Conservation (phyloP, 2,888 invertebrate species). For the Pammene aurita region DNA sequence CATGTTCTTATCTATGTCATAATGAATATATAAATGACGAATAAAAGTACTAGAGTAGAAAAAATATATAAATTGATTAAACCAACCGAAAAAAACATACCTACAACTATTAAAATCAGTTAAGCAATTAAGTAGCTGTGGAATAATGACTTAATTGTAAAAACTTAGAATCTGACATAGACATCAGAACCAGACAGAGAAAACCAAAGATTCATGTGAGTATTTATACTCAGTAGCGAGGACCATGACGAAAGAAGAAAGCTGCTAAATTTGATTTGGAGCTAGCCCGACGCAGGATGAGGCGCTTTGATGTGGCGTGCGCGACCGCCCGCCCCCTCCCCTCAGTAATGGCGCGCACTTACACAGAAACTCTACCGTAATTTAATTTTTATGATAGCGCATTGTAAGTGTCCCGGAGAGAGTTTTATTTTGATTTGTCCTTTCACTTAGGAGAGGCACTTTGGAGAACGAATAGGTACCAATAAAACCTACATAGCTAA, state of each 20-base stretch:
- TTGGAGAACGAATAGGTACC: conserved; percentile 42
- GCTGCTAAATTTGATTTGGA: conserved; percentile 79
- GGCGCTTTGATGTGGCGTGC: conserved; percentile 77
- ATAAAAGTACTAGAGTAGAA: too few species aligned
- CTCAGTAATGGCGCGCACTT: conserved; percentile 78
- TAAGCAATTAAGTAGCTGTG: too few species aligned
- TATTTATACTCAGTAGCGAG: conserved; percentile 52
- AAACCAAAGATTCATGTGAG: too few species aligned
- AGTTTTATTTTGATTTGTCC: conserved; percentile 69
- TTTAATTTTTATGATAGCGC: conserved; percentile 82
- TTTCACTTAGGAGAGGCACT: conserved; percentile 55
- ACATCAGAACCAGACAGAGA: too few species aligned
- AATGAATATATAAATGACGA: too few species aligned
- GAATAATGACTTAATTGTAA: too few species aligned
- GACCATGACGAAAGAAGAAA: conserved; percentile 73
- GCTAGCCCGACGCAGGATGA: conserved; percentile 66
- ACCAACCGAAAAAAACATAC: too few species aligned
- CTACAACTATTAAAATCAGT: too few species aligned
- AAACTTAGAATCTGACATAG: too few species aligned
- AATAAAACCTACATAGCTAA: conserved; percentile 24
- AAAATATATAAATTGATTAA: too few species aligned
- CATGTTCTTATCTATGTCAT: too few species aligned
- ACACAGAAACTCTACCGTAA: conserved; percentile 78
- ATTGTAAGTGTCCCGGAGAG: conserved; percentile 75
- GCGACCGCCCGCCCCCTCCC: conserved; percentile 55